Base-by-base conservation (phyloP, 1,140 invertebrate species). In the Armadillidium nasatum region DNA sequence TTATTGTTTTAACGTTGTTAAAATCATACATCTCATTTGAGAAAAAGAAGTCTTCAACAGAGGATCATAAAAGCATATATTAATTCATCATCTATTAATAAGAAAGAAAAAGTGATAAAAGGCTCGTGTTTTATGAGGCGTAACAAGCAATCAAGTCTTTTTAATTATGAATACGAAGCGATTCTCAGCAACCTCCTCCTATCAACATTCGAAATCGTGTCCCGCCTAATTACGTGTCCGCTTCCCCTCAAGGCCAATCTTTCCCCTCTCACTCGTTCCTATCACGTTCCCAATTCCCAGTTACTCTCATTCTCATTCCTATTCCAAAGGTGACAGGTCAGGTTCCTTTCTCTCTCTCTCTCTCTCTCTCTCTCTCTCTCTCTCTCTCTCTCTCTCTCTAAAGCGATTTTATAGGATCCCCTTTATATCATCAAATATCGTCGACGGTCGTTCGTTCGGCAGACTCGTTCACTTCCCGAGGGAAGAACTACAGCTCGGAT, bases 201-300 rank as follows among this genome's bases (percentile, higher is more conserved):
- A 50, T 50, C 46, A 50, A 15, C 46, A 50, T 50, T 50, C 15
- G 46, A 15, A 50, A 15, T 50, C 46, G 46, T 50, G 46, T 50
- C 46, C 46, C 46, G 46, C 46, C 46, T 50, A 50, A 50, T 50
- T 50, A 50, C 15, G 46, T 50, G 46, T 50, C 46, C 46, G 46
- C 68, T 19, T 70, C 68, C 68, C 68, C 19, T 70, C 68, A 33
- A 21, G 19, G 68, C 23, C 68, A 19, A 70, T 70, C n/a, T 21
- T 70, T 70, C 68, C 68, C 15, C 46, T 50, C 68, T 33, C 23
- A 21, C 68, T 70, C 68, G 68, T 33, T 33, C 68, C 11, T 33
- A 70, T 70, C n/a, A 21, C 68, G 23, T 70, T 33, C n/a, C 68
- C 69, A 71, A 4, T 43, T 22, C 69, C 21, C 15, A 10, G 69